Percentiles rank a stretch among this genome's conserved stretches.
Evolutionary conservation across 2,113 vertebrate genomes (phyloP).

Genomic region (Trematomus loennbergii): DNA sequence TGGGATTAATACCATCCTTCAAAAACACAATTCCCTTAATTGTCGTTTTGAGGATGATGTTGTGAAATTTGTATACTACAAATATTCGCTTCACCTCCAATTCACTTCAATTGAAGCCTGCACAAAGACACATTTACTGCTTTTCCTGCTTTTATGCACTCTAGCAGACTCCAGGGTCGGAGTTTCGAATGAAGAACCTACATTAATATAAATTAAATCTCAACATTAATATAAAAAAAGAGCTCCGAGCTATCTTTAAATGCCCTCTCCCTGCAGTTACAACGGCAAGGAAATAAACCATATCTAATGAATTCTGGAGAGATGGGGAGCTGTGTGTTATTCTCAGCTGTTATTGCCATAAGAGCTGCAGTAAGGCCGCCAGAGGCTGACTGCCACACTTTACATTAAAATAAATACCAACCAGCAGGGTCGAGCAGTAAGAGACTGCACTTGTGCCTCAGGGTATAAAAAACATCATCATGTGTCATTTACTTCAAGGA

Average conservation of each 20-base stretch:
- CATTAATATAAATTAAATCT: neutral
- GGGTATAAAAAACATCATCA: neutral
- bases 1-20: neutral
- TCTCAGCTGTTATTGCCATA: neutral
- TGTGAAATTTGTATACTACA: neutral
- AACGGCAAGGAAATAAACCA: neutral
- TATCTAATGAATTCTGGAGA: neutral
- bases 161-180: neutral
- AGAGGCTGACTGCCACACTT: neutral
- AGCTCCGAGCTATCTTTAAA: neutral
- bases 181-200: neutral
- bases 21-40: neutral
- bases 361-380: neutral
- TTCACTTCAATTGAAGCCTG: neutral
- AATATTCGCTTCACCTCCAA: neutral
- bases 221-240: neutral
- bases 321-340: neutral
- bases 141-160: too few species aligned
- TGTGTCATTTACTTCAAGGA: neutral
- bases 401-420: constrained; percentile 6
- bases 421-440: neutral
- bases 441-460: neutral
- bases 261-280: neutral
- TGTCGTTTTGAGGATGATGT: neutral
- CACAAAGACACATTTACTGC: too few species aligned